Evolutionary conservation across 2,888 invertebrate genomes (phyloP), one percentile per base, ranked within the genome.

Genomic region (Tribolium freemani): DNA sequence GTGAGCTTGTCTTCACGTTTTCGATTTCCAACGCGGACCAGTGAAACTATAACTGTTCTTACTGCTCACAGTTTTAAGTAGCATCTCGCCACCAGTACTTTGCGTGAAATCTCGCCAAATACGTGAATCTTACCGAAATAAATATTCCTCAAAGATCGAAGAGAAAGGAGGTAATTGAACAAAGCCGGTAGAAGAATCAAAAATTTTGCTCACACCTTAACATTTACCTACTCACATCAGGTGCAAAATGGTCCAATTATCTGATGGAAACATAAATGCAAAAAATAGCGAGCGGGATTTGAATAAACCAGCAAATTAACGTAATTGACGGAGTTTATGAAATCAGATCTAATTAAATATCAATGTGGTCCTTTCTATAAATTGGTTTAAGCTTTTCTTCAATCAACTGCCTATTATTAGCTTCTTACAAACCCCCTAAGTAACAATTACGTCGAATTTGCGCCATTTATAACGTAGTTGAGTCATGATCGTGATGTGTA

Each of bases 1-100:
- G 77, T 76, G 73, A 75, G 64, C 58, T 70, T 74, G 75, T 76
- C 76, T 76, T 75, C 77, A 76, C 76, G 74, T 77, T 51, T 67
- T 60, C 57, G 54, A 71, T 67, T 71, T 63, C 63, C 44, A 68
- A n/a, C 57, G 58, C 50, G 69, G 58, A 53, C 61, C 38, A 53
- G 45, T 58, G 48, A 69, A 69, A 63, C 54, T 66, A 30, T 66
- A 46, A 56, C 66, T 66, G 66, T 66, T 11, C 63, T 63, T 30
- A 21, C 54, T 54, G 20, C 54, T 63, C 30, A 58, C 58, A 58
- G 61, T 61, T 56, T 31, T 63, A 51, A 51, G 31, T 38, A 63
- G 53, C 51, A 13, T 63, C 48, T 16, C 30, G 51, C 51, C 63
- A 51, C 46, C 50, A 63, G 50, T 63, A 50, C 50, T 26, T 30